Evolutionary conservation across 1,140 invertebrate species (phyloP), one percentile per base, ranked within the genome.

Genomic region (Solenopsis fugax): DNA sequence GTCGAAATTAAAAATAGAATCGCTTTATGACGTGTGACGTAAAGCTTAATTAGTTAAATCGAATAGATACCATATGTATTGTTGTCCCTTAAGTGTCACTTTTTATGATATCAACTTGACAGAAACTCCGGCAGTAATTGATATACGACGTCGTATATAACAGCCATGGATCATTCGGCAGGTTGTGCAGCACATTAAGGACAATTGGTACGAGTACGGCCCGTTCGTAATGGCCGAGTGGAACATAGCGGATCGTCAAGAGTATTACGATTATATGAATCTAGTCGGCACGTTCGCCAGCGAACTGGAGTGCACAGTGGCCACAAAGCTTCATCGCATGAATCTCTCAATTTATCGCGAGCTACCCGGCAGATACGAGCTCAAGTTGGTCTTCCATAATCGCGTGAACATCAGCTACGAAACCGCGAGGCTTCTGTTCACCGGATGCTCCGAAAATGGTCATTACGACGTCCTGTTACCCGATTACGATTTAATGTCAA

Each of bases 261-360:
- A 91, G 5, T 94, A 94, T 54, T 87, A 85, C 21, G 88, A 92
- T 56, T 94, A 91, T 64, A 94, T 94, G 94, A 91, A 88, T 13
- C 56, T 87, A 18, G 90, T 94, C 18, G 94, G 94, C 1, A 93
- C 93, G 4, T 94, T 92, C 48, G 94, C 94, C 12, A 93, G 93
- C 34, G 94, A 94, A 41, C 85, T 94, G n/a, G 94, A 94, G 52
- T 94, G 94, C 45, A 92, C 88, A 0, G 91, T 94, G 9, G 93
- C 92, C 1, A 91, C 94, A 0, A 94, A 92, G 65, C 73, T 94
- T 0, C 86, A 94, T 56, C 81, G 82, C n/a, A 91, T 93, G 88
- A 94, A 93, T 90, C 87, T 94, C 3, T 93, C 93, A 16, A 94
- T 94, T 41, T 94, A 94, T 86, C 93, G 93, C 0, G 85, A 93